Base-by-base conservation (phyloP, 2,113 vertebrate species). In the Otocyon megalotis region DNA sequence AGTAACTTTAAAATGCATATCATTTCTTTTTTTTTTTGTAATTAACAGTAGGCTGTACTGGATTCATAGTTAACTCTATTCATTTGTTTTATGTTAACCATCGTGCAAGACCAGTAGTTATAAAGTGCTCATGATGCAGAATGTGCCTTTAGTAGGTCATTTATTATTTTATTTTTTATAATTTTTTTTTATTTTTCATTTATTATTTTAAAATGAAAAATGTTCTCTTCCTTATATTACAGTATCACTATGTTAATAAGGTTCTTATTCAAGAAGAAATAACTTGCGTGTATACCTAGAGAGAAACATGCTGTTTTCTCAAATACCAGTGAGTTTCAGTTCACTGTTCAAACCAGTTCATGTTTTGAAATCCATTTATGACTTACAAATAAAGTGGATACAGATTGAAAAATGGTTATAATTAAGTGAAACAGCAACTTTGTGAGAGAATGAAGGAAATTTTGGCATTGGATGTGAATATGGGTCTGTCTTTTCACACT, bases 171-270 rank as follows among this genome's bases (percentile, higher is more conserved):
- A 96, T n/a, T n/a, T n/a, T n/a, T n/a, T n/a, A n/a, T n/a, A n/a
- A n/a, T n/a, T n/a, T n/a, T n/a, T n/a, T n/a, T n/a, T n/a, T n/a
- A n/a, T n/a, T n/a, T n/a, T n/a, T 97, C 94, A 96, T 98, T 98
- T 98, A 95, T 98, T 98, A 98, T 28, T 92, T 67, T 93, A 96
- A 95, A 93, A 96, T 98, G 92, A 98, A 98, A 98, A 98, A 98
- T 86, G 69, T 95, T 90, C 76, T 94, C 74, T 98, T 98, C 85
- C 35, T 95, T 96, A 96, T 97, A 90, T 97, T 98, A 93, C 56
- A 90, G 56, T 90, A 92, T 90, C 88, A 83, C 63, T 56, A n/a
- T 32, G 77, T 95, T 96, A 97, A 98, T 96, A 97, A 98, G 60
- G 76, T 80, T 97, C 96, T 97, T 98, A 96, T 86, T 98, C 85